Evolutionary conservation across 1,140 invertebrate species (phyloP), one percentile per base, ranked within the genome.

Genomic region (Melanaphis sacchari): DNA sequence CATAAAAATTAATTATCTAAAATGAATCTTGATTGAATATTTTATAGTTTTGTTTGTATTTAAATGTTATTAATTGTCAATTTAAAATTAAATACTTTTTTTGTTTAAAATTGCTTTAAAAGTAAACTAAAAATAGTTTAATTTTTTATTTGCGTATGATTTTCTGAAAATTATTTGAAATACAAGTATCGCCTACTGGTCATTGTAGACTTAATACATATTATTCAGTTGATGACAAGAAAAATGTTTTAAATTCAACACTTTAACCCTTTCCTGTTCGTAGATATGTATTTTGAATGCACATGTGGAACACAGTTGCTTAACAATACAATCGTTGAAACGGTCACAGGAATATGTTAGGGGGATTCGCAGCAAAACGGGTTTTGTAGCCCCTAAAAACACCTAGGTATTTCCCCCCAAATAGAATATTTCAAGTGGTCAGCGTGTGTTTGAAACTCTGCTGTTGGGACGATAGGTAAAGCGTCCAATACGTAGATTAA

Each of bases 321-420:
- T 76, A 76, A 91, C 90, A 91, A 91, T 91, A 46, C 90, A 66
- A 76, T 91, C 54, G 15, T n/a, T 43, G 40, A 76, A 76, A 91
- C 66, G 90, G 40, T 22, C 59, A 31, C 40, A 5, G 59, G 54
- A 91, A 91, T 91, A 91, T 43, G 40, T 76, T 91, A 36, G 90
- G 90, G 90, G 90, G 90, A 91, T 76, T 90, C 36, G 46, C 24
- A 7, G 46, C 38, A 52, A 24, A 91, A 91, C 90, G 59, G 41
- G 90, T 91, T 91, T 76, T 24, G 54, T 41, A 31, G 31, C 38
- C 90, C 90, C 90, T 43, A 91, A 91, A 36, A 49, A 43, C 38
- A 76, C 52, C 26, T 43, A 43, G 54, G 26, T 43, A 76, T 81
- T 76, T 81, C 18, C 59, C 59, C 90, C 54, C n/a, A 76, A 43